Conservation (phyloP, 2,888 invertebrate species). For the Pelosia muscerda region DNA sequence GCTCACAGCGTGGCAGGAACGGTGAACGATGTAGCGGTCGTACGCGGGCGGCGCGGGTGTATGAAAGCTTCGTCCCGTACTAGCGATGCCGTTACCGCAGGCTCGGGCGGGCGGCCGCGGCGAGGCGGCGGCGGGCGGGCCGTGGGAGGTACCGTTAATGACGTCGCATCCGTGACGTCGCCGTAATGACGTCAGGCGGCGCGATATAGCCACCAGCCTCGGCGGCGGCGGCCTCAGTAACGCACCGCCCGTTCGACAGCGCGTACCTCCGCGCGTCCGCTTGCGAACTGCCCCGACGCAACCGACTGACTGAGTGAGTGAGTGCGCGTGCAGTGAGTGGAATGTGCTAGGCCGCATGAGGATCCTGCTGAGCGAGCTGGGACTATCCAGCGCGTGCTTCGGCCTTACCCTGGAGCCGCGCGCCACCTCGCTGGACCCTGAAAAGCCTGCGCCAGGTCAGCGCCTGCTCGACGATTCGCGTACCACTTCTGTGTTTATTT, state of each 20-base stretch:
- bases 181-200: constrained; percentile 82
- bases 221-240: constrained; percentile 87
- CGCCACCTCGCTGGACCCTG: constrained; percentile 82
- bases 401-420: constrained; percentile 85
- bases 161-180: constrained; percentile 82
- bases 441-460: constrained; percentile 86
- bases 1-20: constrained; percentile 50
- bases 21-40: constrained; percentile 48
- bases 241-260: constrained; percentile 84
- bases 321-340: constrained; percentile 86
- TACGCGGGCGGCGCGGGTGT: constrained; percentile 68
- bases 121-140: constrained; percentile 79
- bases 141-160: constrained; percentile 87
- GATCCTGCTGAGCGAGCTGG: constrained; percentile 87
- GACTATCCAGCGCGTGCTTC: constrained; percentile 86
- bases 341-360: constrained; percentile 86
- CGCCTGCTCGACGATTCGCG: constrained; percentile 81
- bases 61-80: constrained; percentile 81
- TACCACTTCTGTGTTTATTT: constrained; percentile 85
- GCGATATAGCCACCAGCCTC: constrained; percentile 86
- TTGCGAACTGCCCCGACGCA: constrained; percentile 69
- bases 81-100: constrained; percentile 86
- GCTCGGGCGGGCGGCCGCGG: constrained; percentile 83
- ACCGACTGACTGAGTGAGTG: constrained; percentile 80
- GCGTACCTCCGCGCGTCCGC: constrained; percentile 79